These are phyloP conservation scores for Choristoneura rosaceana DNA, from an alignment of 2,888 invertebrate species.

Conservation along the genomic window DNA sequence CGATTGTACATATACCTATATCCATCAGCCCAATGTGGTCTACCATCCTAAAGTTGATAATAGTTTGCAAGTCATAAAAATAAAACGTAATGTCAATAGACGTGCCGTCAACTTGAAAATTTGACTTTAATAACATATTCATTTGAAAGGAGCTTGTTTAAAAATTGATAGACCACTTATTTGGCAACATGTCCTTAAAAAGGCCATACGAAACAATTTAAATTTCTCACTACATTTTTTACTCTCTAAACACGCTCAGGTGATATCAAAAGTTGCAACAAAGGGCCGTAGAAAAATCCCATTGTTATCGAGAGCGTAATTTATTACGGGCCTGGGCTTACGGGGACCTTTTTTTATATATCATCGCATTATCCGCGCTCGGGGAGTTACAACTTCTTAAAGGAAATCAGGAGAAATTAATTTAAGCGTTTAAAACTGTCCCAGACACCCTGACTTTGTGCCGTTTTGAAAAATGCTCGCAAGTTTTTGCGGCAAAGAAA, in stretches of 20 bases:
- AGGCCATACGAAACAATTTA: conserved; percentile 22
- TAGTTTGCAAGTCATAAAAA: too few species aligned
- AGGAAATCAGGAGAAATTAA: conserved; percentile 84
- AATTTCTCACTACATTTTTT: conserved; percentile 46
- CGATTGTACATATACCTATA: too few species aligned
- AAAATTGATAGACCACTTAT: too few species aligned
- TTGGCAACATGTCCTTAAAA: too few species aligned
- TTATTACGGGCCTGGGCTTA: conserved; percentile 82
- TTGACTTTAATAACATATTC: too few species aligned
- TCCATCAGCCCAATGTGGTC: too few species aligned
- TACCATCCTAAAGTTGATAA: too few species aligned
- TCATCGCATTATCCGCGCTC: conserved; percentile 85
- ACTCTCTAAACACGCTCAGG: conserved; percentile 70
- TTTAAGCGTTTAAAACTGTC: conserved; percentile 84
- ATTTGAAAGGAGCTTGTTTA: too few species aligned
- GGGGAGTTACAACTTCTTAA: conserved; percentile 85
- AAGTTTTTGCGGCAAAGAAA: not conserved
- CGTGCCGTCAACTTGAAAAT: too few species aligned
- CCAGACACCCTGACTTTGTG: conserved; percentile 76
- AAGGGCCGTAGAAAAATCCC: conserved; percentile 82
- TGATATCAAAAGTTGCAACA: conserved; percentile 85
- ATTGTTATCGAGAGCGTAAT: conserved; percentile 86
- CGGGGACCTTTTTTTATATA: conserved; percentile 85
- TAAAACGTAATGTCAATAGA: too few species aligned
- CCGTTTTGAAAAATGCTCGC: conserved; percentile 72